A percentile compares a stretch with the other conserved stretches of the same genome.
These are phyloP conservation scores for Microctenopoma steveboyesi DNA, from an alignment of 2,797 vertebrate genomes.

Conservation along the genomic window DNA sequence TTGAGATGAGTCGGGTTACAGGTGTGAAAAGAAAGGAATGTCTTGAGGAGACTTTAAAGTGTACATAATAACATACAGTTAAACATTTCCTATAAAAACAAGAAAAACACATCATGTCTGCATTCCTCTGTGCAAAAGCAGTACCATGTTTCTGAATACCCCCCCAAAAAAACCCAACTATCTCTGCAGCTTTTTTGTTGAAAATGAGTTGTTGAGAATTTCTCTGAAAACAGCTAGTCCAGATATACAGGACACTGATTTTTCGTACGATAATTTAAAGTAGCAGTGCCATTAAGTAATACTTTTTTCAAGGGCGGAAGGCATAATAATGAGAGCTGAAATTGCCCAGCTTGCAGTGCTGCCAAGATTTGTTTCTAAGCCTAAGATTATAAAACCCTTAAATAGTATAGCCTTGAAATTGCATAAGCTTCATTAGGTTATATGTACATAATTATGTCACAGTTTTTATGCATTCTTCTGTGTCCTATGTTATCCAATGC, in stretches of 20 bases:
- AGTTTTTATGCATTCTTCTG: constrained; percentile 27
- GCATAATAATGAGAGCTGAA: constrained; percentile 21
- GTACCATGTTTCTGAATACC: not conserved
- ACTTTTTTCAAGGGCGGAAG: constrained; percentile 35
- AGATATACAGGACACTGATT: constrained; percentile 9
- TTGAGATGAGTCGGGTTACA: constrained; percentile 72
- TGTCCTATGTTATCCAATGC: constrained; percentile 14
- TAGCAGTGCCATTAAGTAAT: constrained; percentile 14
- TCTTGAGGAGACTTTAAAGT: constrained; percentile 39
- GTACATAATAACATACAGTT: constrained; percentile 28
- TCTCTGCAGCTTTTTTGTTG: not conserved
- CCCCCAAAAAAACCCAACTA: not conserved
- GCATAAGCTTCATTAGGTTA: constrained; percentile 38
- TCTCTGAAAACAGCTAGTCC: not conserved
- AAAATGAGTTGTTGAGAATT: not conserved
- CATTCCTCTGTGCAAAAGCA: not conserved
- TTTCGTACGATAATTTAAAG: constrained; percentile 23
- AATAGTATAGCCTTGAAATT: constrained; percentile 30
- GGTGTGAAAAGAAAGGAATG: constrained; percentile 58
- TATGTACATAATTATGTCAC: constrained; percentile 24
- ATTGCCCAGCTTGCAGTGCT: constrained; percentile 20
- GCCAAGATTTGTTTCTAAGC: constrained; percentile 27
- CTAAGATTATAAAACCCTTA: constrained; percentile 29
- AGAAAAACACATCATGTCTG: not conserved
- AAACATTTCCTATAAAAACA: not conserved